These are phyloP conservation scores for Achroia grisella DNA, from an alignment of 1,140 invertebrate genomes.

Conservation along the genomic window DNA sequence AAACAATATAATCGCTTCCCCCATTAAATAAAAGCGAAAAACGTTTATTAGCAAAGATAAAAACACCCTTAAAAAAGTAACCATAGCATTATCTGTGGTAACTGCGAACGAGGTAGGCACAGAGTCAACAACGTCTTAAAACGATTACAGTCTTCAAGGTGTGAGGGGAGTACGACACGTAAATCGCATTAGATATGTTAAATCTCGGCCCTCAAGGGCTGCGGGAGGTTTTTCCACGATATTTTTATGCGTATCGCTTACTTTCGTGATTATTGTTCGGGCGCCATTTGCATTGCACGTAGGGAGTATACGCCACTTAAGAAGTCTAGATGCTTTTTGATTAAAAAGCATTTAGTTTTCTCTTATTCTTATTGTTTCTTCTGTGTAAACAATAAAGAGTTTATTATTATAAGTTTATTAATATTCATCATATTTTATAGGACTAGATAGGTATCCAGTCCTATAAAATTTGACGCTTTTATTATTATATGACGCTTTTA, in stretches of 20 bases:
- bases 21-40: constrained; percentile 24
- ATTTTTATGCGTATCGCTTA: constrained; percentile 69
- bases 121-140: constrained; percentile 59
- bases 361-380: too few relatives aligned
- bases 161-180: constrained; percentile 52
- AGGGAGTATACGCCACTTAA: constrained; percentile 8
- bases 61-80: constrained; percentile 24
- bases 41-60: constrained; percentile 21
- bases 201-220: constrained; percentile 43
- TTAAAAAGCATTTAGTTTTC: too few relatives aligned
- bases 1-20: not conserved
- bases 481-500: too few relatives aligned
- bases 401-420: too few relatives aligned
- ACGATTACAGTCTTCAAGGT: constrained; percentile 56
- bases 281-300: constrained; percentile 52
- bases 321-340: constrained; percentile 23
- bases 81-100: too few relatives aligned
- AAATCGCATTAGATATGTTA: constrained; percentile 71
- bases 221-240: constrained; percentile 40
- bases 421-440: too few relatives aligned
- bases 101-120: constrained; percentile 18
- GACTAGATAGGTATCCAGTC: too few relatives aligned
- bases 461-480: too few relatives aligned
- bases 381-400: too few relatives aligned
- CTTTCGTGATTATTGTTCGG: constrained; percentile 64